Evolutionary conservation across 2,888 invertebrate genomes (phyloP).

Genomic region (Phengaris alcon): DNA sequence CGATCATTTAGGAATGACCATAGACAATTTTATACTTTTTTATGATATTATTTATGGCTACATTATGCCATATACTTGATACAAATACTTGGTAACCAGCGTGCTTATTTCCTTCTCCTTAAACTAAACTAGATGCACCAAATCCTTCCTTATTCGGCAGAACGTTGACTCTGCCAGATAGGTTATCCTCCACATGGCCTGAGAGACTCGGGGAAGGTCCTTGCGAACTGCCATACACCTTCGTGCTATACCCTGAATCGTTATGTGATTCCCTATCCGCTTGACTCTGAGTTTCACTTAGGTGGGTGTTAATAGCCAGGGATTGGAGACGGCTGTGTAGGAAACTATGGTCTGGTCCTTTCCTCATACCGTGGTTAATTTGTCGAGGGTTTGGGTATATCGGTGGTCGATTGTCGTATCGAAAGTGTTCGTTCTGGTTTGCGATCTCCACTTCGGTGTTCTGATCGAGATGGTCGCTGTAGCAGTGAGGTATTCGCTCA

Average conservation of each 20-base stretch:
- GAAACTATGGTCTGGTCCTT: conserved; percentile 64
- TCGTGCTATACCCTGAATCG: conserved; percentile 92
- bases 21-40: background rate
- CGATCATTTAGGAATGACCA: background rate
- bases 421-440: conserved; percentile 68
- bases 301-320: conserved; percentile 71
- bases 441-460: conserved; percentile 74
- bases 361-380: conserved; percentile 51
- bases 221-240: conserved; percentile 88
- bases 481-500: conserved; percentile 73
- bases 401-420: conserved; percentile 63
- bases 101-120: conserved; percentile 37
- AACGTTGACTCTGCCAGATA: conserved; percentile 62
- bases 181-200: conserved; percentile 73
- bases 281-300: conserved; percentile 72
- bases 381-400: conserved; percentile 53
- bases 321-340: conserved; percentile 71
- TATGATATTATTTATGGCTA: background rate
- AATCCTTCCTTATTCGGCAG: conserved; percentile 64
- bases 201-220: conserved; percentile 88
- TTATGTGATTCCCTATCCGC: conserved; percentile 85
- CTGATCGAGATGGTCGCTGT: conserved; percentile 69
- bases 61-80: background rate
- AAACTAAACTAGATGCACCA: conserved; percentile 84
- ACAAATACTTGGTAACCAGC: conserved; percentile 5